These are phyloP conservation scores for Andinoacara biseriatus DNA, from an alignment of 2,113 vertebrate genomes.

Conservation along the genomic window DNA sequence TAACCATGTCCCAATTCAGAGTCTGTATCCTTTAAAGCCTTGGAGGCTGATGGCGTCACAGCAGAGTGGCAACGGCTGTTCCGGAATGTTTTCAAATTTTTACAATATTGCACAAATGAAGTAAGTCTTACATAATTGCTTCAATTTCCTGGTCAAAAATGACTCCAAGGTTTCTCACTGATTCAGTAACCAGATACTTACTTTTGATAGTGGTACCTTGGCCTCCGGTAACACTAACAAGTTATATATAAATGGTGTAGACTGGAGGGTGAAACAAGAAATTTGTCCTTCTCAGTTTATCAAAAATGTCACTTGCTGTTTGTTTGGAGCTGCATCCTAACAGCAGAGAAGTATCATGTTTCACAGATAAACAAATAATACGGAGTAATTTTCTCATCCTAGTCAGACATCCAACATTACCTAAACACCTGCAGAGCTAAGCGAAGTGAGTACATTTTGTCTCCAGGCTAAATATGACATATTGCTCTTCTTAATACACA, in stretches of 20 bases:
- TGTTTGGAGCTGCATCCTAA: background rate
- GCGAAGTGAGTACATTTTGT: background rate
- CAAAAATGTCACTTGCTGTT: background rate
- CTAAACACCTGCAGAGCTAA: background rate
- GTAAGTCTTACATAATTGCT: background rate
- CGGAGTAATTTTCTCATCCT: background rate
- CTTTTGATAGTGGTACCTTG: background rate
- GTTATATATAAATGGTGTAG: background rate
- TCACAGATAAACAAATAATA: background rate
- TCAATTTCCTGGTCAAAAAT: background rate
- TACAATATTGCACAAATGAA: background rate
- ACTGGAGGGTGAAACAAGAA: background rate
- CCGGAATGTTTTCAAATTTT: background rate
- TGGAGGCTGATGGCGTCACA: background rate
- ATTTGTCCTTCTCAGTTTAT: background rate
- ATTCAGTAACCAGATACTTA: too few species aligned
- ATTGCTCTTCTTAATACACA: background rate
- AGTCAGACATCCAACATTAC: background rate
- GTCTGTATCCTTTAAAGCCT: too few species aligned
- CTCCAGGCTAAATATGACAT: background rate
- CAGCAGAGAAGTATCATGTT: background rate
- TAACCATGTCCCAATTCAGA: too few species aligned
- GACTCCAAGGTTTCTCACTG: background rate
- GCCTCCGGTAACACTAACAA: background rate
- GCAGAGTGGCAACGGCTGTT: background rate